These are phyloP conservation scores for Capricornis sumatraensis DNA, from an alignment of 2,113 vertebrate species.

Conservation along the genomic window DNA sequence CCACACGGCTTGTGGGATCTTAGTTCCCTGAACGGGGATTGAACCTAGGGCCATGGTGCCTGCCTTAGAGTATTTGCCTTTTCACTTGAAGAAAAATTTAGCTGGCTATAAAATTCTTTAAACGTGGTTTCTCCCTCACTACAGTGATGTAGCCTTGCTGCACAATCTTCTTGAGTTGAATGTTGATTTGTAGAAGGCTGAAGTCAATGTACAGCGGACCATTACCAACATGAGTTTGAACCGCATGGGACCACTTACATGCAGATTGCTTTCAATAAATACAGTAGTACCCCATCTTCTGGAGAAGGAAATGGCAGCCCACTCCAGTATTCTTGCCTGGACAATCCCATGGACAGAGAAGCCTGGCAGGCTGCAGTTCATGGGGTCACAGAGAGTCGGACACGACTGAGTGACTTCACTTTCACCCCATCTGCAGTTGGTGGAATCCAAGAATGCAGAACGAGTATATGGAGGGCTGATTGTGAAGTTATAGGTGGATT, in stretches of 20 bases:
- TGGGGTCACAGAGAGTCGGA: too few species aligned
- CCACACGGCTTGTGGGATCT: background rate
- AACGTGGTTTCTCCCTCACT: background rate
- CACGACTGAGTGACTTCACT: too few species aligned
- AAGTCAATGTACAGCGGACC: background rate
- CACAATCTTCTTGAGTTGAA: background rate
- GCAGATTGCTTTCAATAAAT: background rate
- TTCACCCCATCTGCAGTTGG: background rate
- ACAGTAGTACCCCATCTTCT: background rate
- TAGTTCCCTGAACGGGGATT: background rate
- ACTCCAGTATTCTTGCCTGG: too few species aligned
- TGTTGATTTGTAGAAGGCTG: background rate
- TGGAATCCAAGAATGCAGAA: background rate
- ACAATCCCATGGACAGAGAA: too few species aligned
- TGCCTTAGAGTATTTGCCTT: background rate
- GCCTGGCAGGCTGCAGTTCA: too few species aligned
- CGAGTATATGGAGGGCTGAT: background rate
- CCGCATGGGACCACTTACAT: background rate
- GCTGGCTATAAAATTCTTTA: background rate
- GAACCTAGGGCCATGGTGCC: background rate
- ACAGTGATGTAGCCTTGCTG: background rate
- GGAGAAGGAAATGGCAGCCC: too few species aligned
- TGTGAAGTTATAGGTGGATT: background rate
- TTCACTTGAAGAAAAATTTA: conserved; percentile 1
- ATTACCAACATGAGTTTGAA: background rate